Conservation (phyloP, 2,888 invertebrate genomes). For the Andrena trimmerana region DNA sequence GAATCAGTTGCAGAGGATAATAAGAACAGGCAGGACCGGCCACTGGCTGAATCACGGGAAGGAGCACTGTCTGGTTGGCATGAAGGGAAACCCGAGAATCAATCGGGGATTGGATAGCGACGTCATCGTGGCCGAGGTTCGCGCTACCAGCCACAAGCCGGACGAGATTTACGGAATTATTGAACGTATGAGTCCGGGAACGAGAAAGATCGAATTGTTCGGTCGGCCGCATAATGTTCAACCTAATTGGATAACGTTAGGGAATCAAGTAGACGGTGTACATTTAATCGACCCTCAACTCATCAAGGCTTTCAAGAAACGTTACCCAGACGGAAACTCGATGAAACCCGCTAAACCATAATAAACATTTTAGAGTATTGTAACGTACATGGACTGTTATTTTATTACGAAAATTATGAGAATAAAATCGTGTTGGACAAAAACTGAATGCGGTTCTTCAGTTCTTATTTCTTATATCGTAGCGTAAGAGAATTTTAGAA, state of each 20-base stretch:
- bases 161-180: conserved; percentile 99
- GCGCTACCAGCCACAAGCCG: conserved; percentile 99
- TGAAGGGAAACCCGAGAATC: conserved; percentile 97
- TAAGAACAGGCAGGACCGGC: conserved; percentile 97
- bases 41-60: conserved; percentile 99
- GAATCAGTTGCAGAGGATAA: conserved; percentile 98
- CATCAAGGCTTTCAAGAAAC: conserved; percentile 94
- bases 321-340: conserved; percentile 96
- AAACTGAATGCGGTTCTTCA: conserved; percentile 4
- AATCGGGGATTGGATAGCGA: conserved; percentile 98
- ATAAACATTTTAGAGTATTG: conserved; percentile 37
- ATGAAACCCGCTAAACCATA: conserved; percentile 85
- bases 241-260: conserved; percentile 99
- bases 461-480: conserved; percentile 11
- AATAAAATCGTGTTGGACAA: conserved; percentile 42
- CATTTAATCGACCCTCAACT: conserved; percentile 96
- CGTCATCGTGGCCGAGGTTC: conserved; percentile 98
- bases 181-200: conserved; percentile 97
- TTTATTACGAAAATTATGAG: conserved; percentile 38
- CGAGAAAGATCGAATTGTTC: conserved; percentile 98
- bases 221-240: conserved; percentile 99
- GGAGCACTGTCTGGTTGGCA: conserved; percentile 98
- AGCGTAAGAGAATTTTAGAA: conserved; percentile 4
- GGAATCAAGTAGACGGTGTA: conserved; percentile 98
- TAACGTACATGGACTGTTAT: conserved; percentile 39